Evolutionary conservation across 2,113 vertebrate genomes (phyloP).

Genomic region (Leucopsar rothschildi): DNA sequence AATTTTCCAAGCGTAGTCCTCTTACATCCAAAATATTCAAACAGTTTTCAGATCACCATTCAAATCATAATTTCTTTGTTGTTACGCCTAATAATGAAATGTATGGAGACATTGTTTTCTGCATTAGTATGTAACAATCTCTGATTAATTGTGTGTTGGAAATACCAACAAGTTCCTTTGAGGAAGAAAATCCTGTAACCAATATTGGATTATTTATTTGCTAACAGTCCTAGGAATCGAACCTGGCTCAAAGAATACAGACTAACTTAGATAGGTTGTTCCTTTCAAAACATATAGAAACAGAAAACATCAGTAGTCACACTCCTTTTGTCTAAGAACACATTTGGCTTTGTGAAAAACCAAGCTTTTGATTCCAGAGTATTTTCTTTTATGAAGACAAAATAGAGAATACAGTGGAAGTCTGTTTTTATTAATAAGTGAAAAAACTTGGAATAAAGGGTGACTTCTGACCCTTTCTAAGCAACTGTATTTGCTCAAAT

Average conservation of each 20-base stretch:
- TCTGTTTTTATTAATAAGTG: not conserved
- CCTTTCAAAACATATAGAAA: not conserved
- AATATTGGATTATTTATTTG: not conserved
- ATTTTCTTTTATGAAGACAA: not conserved
- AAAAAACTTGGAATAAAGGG: not conserved
- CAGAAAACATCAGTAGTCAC: not conserved
- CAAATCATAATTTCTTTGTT: not conserved
- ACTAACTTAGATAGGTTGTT: not conserved
- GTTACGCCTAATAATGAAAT: not conserved
- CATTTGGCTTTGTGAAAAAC: slow-evolving; percentile 15
- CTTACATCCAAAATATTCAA: not conserved
- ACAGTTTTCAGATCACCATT: not conserved
- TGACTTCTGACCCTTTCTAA: slow-evolving; percentile 26
- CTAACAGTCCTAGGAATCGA: not conserved
- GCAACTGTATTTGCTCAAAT: slow-evolving; percentile 32
- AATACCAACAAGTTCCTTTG: not conserved
- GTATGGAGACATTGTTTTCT: not conserved
- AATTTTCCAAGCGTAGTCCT: not conserved
- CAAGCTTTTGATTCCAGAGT: not conserved
- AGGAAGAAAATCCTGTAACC: not conserved
- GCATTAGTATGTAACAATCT: not conserved
- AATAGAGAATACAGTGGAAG: not conserved
- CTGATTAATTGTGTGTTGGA: not conserved
- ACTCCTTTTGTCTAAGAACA: not conserved
- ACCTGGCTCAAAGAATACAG: not conserved